Conservation (phyloP, 2,888 invertebrate species). For the Philhelius pedissequus region DNA sequence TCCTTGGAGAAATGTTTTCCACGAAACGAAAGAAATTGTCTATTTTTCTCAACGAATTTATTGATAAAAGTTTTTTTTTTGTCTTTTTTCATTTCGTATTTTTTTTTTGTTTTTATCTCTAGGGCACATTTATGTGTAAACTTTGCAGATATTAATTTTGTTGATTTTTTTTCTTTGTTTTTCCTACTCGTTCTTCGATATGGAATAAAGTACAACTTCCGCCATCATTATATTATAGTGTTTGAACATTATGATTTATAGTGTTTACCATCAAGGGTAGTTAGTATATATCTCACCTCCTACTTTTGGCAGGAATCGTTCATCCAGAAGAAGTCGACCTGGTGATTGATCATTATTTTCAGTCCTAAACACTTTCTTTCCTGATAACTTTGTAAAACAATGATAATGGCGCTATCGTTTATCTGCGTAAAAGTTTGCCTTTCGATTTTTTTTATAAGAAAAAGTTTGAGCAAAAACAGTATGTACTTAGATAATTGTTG, state of each 20-base stretch:
- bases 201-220: slow-evolving; percentile 10
- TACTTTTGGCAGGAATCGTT: neutral
- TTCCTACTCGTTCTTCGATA: neutral
- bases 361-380: neutral
- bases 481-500: too few species aligned
- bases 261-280: slow-evolving; percentile 37
- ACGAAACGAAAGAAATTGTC: slow-evolving; percentile 51
- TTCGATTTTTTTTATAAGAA: neutral
- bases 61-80: slow-evolving; percentile 52
- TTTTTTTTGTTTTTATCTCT: slow-evolving; percentile 48
- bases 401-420: too few species aligned
- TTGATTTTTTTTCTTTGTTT: slow-evolving; percentile 30
- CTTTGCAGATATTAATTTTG: slow-evolving; percentile 67
- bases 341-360: neutral
- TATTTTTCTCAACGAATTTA: slow-evolving; percentile 64
- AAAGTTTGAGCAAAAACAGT: neutral
- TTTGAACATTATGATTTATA: slow-evolving; percentile 67
- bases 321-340: neutral
- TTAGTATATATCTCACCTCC: neutral
- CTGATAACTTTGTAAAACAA: neutral
- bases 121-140: slow-evolving; percentile 67
- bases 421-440: neutral
- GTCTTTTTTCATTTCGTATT: neutral
- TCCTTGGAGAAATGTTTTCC: slow-evolving; percentile 61
- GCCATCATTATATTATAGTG: slow-evolving; percentile 34